phyloP scores from a whole-genome alignment of 2,797 vertebrate genomes.

The Falco rusticolus region DNA sequence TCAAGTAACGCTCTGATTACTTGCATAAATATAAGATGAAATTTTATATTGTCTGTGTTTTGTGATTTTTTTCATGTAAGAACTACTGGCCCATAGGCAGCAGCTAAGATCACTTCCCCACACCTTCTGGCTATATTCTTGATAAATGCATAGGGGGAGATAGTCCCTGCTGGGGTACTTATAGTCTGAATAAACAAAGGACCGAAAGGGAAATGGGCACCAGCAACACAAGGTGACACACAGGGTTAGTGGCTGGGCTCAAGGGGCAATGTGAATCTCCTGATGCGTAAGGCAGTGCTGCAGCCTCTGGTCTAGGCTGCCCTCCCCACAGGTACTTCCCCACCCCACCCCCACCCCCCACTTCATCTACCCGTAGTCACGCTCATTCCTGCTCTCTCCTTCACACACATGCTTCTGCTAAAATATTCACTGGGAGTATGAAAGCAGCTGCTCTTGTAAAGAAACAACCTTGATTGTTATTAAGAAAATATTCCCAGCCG shows the following conservation, averaged over 20 bases:
- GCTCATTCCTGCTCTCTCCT: not conserved
- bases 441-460: not conserved
- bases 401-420: not conserved
- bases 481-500: not conserved
- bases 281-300: not conserved
- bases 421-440: not conserved
- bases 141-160: not conserved
- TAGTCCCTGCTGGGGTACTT: not conserved
- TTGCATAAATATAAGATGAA: not conserved
- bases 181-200: not conserved
- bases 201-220: not conserved
- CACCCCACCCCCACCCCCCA: not conserved
- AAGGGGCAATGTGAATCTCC: fast-evolving
- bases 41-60: not conserved
- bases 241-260: fast-evolving
- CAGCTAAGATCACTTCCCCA: not conserved
- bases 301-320: not conserved
- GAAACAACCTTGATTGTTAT: not conserved
- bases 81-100: not conserved
- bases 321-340: not conserved
- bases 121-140: not conserved
- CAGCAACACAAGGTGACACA: not conserved
- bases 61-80: not conserved
- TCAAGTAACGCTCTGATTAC: not conserved
- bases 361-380: not conserved